Evolutionary conservation across 2,888 invertebrate species (phyloP), one percentile per base, ranked within the genome.

Genomic region (Athrips mouffetella): DNA sequence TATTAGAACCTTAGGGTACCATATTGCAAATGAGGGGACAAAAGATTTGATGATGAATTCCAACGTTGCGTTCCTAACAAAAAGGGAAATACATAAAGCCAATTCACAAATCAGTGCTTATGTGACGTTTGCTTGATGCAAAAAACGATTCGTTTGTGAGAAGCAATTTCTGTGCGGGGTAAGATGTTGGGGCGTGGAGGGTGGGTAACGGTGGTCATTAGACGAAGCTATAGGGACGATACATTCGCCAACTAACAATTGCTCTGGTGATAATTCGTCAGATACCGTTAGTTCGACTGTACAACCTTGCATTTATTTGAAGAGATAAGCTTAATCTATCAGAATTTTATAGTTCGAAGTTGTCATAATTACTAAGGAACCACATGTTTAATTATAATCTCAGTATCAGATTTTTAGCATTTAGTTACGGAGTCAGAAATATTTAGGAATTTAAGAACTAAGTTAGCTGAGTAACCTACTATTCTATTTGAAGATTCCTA

Each of bases 171-270:
- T 63, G 81, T 83, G 83, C 79, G 67, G 66, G 70, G 75, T 67
- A 63, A 62, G 68, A 74, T 65, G 73, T 62, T 63, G 70, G 74
- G 73, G 66, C 73, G 65, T 71, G 74, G 70, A 67, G 48, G 64
- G 60, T 61, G 60, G 65, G 73, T 76, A 72, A 71, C 76, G 67
- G 76, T 79, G 78, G 76, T 73, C 74, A 73, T 80, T 78, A 71
- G 70, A 76, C 76, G 79, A 82, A 80, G 82, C 85, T 82, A 77
- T 65, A 68, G 74, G 81, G 80, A 85, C 86, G 80, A 70, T 78
- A 86, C 84, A 86, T 84, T 87, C 76, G 82, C 80, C 80, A 79
- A 72, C 85, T 85, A 86, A 81, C 70, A 76, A 80, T 80, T 77
- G 74, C 76, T 76, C 75, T 67, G 59, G 82, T 80, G 83, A 80